phyloP scores from a whole-genome alignment of 2,113 vertebrate species.

The Pseudopipra pipra region DNA sequence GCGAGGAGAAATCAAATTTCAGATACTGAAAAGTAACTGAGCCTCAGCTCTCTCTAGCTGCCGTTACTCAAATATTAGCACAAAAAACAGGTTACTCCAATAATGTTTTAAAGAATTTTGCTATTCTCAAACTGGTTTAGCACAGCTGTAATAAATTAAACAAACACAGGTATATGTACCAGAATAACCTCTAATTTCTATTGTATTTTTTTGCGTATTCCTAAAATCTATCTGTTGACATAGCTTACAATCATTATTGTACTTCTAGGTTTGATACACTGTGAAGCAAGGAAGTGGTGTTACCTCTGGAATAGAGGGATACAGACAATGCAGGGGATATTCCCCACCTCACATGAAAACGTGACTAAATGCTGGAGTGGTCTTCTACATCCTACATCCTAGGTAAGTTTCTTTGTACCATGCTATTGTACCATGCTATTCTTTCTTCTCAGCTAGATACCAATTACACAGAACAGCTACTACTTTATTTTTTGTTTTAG shows the following conservation, averaged over 20 bases:
- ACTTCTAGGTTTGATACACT: neutral
- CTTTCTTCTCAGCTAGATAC: neutral
- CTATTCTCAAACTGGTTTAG: neutral
- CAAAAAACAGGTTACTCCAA: neutral
- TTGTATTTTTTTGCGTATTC: neutral
- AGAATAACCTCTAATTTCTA: neutral
- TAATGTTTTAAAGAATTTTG: neutral
- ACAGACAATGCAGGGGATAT: rapidly evolving
- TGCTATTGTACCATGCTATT: neutral
- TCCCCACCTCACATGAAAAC: neutral
- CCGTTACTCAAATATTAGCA: neutral
- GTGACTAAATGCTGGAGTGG: neutral
- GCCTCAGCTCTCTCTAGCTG: neutral
- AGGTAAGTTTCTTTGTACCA: neutral
- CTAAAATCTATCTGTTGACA: neutral
- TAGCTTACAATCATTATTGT: neutral
- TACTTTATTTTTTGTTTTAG: neutral
- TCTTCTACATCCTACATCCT: neutral
- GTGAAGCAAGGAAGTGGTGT: neutral
- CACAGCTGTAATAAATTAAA: neutral
- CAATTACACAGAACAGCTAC: neutral
- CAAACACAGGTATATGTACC: neutral
- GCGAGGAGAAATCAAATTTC: neutral
- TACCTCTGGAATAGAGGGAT: neutral
- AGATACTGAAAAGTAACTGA: neutral